A percentile compares a stretch with the other conserved stretches of the same genome.
These are phyloP conservation scores for Amphipoea oculea DNA, from an alignment of 2,888 invertebrate genomes.

Conservation along the genomic window DNA sequence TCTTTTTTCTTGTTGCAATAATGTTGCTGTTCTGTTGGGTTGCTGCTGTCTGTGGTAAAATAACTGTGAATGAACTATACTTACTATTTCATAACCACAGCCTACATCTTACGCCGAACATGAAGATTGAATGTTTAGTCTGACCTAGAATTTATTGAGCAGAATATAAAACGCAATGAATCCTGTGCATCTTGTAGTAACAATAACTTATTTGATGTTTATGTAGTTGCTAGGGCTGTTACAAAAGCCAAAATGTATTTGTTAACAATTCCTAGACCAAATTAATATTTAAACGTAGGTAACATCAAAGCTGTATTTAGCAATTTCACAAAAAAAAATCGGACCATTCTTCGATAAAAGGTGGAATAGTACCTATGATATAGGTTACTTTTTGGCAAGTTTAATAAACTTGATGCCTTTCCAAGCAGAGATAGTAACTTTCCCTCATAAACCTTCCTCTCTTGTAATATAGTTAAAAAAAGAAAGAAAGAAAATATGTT, in stretches of 20 bases:
- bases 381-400: background rate
- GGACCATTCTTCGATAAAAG: background rate
- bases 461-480: background rate
- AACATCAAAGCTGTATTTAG: background rate
- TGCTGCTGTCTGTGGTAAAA: too few relatives aligned
- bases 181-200: background rate
- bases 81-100: constrained; percentile 18
- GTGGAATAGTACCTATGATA: background rate
- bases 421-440: background rate
- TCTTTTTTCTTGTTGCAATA: too few relatives aligned
- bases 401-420: too few relatives aligned
- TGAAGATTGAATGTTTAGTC: constrained; percentile 27
- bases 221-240: background rate
- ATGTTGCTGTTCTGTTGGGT: too few relatives aligned
- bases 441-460: background rate
- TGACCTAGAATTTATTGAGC: constrained; percentile 44
- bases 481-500: too few relatives aligned
- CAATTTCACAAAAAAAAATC: background rate
- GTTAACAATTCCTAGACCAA: background rate
- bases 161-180: constrained; percentile 21
- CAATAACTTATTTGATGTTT: background rate
- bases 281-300: background rate
- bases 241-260: background rate
- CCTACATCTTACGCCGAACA: background rate
- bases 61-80: too few relatives aligned